phyloP scores from a whole-genome alignment of 23 tunicate species.

The Halocynthia aurantium region DNA sequence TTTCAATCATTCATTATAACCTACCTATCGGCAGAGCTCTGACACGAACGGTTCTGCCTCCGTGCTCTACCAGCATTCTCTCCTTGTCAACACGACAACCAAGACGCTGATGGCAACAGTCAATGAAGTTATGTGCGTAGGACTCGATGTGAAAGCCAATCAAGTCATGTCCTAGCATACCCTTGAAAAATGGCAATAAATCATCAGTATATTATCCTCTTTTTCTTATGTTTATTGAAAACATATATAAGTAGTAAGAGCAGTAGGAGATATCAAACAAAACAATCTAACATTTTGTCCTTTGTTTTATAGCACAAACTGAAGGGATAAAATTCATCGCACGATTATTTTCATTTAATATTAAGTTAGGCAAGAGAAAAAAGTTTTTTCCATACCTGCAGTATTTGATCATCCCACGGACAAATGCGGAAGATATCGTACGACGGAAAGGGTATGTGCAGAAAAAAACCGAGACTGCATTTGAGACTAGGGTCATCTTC shows the following conservation, averaged over 20 bases:
- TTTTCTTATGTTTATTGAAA: too few species aligned
- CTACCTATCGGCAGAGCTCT: constrained; percentile 15
- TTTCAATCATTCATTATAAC: background rate
- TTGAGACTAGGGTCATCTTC: constrained; percentile 21
- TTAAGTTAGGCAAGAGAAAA: too few species aligned
- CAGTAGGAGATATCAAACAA: too few species aligned
- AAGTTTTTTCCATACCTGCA: constrained; percentile 25
- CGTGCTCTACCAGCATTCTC: constrained; percentile 23
- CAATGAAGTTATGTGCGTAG: constrained; percentile 15
- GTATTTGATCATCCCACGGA: constrained; percentile 27
- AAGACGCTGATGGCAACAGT: constrained; percentile 17
- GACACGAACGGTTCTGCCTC: constrained; percentile 25
- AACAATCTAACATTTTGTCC: too few species aligned
- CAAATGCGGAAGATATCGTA: constrained; percentile 20
- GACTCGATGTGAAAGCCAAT: constrained; percentile 21
- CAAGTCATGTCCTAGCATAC: constrained; percentile 16
- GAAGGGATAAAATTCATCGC: too few species aligned
- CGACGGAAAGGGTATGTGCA: constrained; percentile 24
- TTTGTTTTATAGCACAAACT: too few species aligned
- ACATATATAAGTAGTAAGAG: too few species aligned
- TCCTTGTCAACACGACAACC: constrained; percentile 27
- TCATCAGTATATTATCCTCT: too few species aligned
- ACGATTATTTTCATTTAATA: too few species aligned
- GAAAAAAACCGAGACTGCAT: constrained; percentile 25
- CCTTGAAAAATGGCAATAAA: too few species aligned